phyloP scores from a whole-genome alignment of 92 coral and sea anemone genomes.

The Porites rus region DNA sequence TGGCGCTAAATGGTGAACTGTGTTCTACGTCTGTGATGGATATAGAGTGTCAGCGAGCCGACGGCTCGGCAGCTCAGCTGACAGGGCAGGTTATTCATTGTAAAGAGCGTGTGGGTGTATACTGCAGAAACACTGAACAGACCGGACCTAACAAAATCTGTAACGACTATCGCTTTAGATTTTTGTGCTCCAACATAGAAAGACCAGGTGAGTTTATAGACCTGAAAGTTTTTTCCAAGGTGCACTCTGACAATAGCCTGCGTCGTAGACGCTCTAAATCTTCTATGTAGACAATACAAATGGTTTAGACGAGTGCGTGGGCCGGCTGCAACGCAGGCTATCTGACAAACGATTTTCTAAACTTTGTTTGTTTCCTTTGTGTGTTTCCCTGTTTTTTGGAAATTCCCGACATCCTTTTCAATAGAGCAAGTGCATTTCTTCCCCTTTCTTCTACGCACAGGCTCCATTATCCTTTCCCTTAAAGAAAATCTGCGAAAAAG shows the following conservation, averaged over 20 bases:
- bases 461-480: too few species aligned
- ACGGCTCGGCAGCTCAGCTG: conserved; percentile 68
- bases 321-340: too few species aligned
- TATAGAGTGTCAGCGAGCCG: conserved; percentile 83
- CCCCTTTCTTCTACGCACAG: too few species aligned
- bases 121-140: conserved; percentile 93
- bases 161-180: conserved; percentile 89
- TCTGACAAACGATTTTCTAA: background rate
- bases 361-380: too few species aligned
- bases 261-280: too few species aligned
- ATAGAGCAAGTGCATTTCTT: too few species aligned
- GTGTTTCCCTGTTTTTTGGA: too few species aligned
- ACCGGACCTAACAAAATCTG: conserved; percentile 54
- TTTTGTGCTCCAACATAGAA: conserved; percentile 77
- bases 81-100: conserved; percentile 84
- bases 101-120: conserved; percentile 84
- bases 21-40: conserved; percentile 76
- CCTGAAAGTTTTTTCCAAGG: background rate
- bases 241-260: background rate
- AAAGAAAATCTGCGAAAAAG: too few species aligned
- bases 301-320: background rate
- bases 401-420: too few species aligned
- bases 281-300: background rate
- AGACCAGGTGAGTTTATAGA: conserved; percentile 63
- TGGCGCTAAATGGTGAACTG: conserved; percentile 63